A percentile compares a stretch with the other conserved stretches of the same genome.
These are phyloP conservation scores for Corythornis cristatus DNA, from an alignment of 2,113 vertebrate species.

Conservation along the genomic window DNA sequence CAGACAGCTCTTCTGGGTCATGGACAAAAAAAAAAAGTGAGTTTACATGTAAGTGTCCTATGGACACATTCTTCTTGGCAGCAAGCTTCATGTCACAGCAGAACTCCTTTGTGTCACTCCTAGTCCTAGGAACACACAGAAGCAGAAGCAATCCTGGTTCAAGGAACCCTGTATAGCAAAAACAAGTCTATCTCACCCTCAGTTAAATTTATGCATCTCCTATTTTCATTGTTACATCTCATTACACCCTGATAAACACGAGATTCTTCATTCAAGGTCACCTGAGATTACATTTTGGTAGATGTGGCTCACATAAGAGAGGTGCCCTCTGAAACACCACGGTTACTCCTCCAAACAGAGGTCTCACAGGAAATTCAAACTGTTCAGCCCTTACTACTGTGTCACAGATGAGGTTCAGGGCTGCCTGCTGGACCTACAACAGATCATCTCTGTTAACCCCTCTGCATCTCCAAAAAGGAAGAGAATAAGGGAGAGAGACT, in stretches of 20 bases:
- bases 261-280: not conserved
- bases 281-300: not conserved
- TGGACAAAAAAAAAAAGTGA: too few relatives aligned
- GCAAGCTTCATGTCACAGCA: not conserved
- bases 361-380: not conserved
- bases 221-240: not conserved
- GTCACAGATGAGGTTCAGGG: too few relatives aligned
- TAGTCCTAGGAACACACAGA: not conserved
- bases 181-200: not conserved
- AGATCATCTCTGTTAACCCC: too few relatives aligned
- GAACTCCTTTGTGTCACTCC: fast-evolving
- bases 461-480: too few relatives aligned
- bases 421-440: too few relatives aligned
- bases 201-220: not conserved
- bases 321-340: not conserved
- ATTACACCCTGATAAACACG: not conserved
- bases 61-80: not conserved
- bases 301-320: not conserved
- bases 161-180: not conserved
- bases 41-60: too few relatives aligned
- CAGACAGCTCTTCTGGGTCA: too few relatives aligned
- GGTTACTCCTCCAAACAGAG: not conserved
- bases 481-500: too few relatives aligned
- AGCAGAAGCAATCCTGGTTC: not conserved
- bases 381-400: not conserved